Evolutionary conservation across 2,888 invertebrate species (phyloP).

Genomic region (Leuctra nigra): DNA sequence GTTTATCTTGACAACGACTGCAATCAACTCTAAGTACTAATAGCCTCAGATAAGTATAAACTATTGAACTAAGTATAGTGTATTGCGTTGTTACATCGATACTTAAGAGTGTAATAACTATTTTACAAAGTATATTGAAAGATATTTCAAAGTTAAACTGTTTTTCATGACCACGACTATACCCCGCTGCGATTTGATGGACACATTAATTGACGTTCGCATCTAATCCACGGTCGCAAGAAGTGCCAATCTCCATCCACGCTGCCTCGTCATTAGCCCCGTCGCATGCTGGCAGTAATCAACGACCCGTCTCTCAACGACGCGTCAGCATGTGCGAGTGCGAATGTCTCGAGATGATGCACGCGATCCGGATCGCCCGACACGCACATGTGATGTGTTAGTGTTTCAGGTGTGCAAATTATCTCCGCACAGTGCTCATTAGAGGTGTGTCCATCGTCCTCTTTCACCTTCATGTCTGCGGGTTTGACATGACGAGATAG

Average conservation of each 20-base stretch:
- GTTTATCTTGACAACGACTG: too few species aligned
- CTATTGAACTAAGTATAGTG: too few species aligned
- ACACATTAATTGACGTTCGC: slow-evolving; percentile 10
- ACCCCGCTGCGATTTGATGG: neutral
- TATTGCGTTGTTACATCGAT: too few species aligned
- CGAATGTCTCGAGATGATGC: neutral
- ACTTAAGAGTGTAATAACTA: too few species aligned
- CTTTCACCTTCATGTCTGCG: slow-evolving; percentile 8
- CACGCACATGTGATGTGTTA: neutral
- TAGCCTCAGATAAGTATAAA: too few species aligned
- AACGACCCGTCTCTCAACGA: neutral
- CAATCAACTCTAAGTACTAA: too few species aligned
- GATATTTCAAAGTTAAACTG: too few species aligned
- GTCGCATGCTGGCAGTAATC: slow-evolving; percentile 12
- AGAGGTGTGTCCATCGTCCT: slow-evolving; percentile 10
- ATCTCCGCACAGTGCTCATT: slow-evolving; percentile 10
- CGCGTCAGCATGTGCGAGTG: neutral
- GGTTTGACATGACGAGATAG: neutral
- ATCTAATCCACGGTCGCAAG: neutral
- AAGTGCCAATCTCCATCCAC: slow-evolving; percentile 3
- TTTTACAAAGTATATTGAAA: too few species aligned
- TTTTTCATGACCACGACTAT: too few species aligned
- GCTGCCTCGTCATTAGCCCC: slow-evolving; percentile 5
- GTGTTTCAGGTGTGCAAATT: slow-evolving; percentile 1
- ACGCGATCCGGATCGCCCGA: neutral